Evolutionary conservation across 2,113 vertebrate genomes (phyloP), one percentile per base, ranked within the genome.

Genomic region (Brachirus orientalis): DNA sequence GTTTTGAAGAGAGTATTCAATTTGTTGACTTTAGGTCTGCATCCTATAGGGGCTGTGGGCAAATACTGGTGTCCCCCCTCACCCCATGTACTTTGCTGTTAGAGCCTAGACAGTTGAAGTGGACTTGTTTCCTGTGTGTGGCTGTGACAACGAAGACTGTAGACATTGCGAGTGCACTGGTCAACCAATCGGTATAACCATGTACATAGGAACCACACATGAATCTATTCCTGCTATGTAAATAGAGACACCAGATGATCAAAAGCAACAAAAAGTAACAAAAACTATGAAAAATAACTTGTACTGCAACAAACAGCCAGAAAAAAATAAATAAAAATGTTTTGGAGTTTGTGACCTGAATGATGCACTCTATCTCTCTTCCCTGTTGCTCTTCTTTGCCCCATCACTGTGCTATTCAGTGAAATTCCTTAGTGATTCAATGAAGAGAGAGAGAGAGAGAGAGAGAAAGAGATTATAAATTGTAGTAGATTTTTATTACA

Each of bases 221-320:
- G 72, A 92, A 88, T 89, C 86, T 83, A 91, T 89, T 91, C 86
- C 78, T 92, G 89, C 85, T 69, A 74, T 94, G 93, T 94, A 94
- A 90, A 94, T 94, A 94, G 83, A 91, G 80, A 88, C 86, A 90
- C 78, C 86, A 86, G 86, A 90, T 78, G 87, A 93, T 88, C 80
- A 92, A 91, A 90, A 92, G 86, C 87, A 93, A 91, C 86, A 92
- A 92, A 92, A 87, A 75, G 70, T 84, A 92, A 91, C 77, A 84
- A 87, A 88, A 90, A 88, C 80, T 89, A 85, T 89, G 86, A 90
- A 82, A 86, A 82, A 82, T 80, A 69, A 91, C 82, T 92, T 94
- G 90, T 93, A 92, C 90, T 90, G 88, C 90, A 88, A 90, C 87
- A 82, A 86, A 86, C 85, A 77, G 52, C 86, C 75, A 56, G 88